phyloP scores from a whole-genome alignment of 2,888 invertebrate genomes.

The Thyatira batis region DNA sequence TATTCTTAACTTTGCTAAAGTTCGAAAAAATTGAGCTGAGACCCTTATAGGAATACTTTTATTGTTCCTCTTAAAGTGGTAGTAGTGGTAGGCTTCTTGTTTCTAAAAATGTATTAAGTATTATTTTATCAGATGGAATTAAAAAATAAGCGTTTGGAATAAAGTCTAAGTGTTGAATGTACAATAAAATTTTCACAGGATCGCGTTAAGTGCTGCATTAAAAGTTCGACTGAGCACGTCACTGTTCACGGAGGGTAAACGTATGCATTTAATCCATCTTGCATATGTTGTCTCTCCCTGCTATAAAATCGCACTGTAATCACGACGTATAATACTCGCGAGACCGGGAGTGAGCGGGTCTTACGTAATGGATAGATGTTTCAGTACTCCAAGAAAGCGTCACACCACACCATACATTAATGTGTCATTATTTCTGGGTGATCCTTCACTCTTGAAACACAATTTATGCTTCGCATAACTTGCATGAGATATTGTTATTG shows the following conservation, averaged over 20 bases:
- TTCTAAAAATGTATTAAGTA: neutral
- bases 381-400: neutral
- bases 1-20: neutral
- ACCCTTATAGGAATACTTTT: neutral
- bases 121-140: neutral
- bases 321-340: neutral
- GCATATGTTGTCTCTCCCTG: neutral
- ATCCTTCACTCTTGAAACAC: neutral
- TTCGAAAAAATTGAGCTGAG: neutral
- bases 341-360: neutral
- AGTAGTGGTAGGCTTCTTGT: neutral
- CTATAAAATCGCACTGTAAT: neutral
- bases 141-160: neutral
- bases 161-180: neutral
- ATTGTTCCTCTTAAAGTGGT: neutral
- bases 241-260: neutral
- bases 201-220: neutral
- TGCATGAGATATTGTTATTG: neutral
- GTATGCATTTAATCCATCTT: neutral
- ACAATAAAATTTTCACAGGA: neutral
- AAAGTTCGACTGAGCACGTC: neutral
- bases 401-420: neutral
- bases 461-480: neutral
- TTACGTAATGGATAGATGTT: neutral
- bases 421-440: neutral